Percentiles rank a stretch among this genome's conserved stretches.
Evolutionary conservation across 2,113 vertebrate species (phyloP).

Genomic region (Xenopus borealis): DNA sequence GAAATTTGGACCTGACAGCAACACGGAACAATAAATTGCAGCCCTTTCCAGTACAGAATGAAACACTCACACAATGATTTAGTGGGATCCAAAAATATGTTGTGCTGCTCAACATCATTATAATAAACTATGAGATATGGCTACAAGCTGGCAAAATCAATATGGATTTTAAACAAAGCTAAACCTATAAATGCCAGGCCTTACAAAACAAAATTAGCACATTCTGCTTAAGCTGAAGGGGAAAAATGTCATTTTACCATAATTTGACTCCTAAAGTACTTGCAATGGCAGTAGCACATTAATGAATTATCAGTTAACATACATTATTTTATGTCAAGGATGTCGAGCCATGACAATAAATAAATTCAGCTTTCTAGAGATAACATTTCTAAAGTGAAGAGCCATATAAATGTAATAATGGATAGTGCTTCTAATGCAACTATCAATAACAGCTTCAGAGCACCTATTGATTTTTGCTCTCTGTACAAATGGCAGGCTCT

Average conservation of each 20-base stretch:
- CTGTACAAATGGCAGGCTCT: slow-evolving; percentile 42
- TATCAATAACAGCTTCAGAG: slow-evolving; percentile 57
- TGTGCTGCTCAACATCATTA: neutral
- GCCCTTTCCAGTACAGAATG: neutral
- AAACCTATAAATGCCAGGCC: neutral
- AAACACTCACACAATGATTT: slow-evolving; percentile 5
- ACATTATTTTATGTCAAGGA: slow-evolving; percentile 43
- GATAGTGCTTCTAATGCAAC: slow-evolving; percentile 46
- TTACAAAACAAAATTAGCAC: neutral
- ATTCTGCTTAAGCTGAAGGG: neutral
- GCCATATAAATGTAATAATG: slow-evolving; percentile 47
- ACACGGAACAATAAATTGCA: slow-evolving; percentile 20
- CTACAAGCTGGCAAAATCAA: neutral
- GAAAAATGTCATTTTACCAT: slow-evolving; percentile 29
- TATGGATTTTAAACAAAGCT: neutral
- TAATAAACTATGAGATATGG: slow-evolving; percentile 6
- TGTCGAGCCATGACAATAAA: slow-evolving; percentile 20
- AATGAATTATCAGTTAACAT: slow-evolving; percentile 43
- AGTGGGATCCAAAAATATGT: neutral
- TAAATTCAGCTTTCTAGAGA: slow-evolving; percentile 41
- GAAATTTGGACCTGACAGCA: slow-evolving; percentile 21
- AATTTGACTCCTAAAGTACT: slow-evolving; percentile 39
- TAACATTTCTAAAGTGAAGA: slow-evolving; percentile 50
- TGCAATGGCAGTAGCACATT: slow-evolving; percentile 9
- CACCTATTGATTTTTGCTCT: slow-evolving; percentile 56